Conservation (phyloP, 2,888 invertebrate species). For the Malthinus flaveolus region DNA sequence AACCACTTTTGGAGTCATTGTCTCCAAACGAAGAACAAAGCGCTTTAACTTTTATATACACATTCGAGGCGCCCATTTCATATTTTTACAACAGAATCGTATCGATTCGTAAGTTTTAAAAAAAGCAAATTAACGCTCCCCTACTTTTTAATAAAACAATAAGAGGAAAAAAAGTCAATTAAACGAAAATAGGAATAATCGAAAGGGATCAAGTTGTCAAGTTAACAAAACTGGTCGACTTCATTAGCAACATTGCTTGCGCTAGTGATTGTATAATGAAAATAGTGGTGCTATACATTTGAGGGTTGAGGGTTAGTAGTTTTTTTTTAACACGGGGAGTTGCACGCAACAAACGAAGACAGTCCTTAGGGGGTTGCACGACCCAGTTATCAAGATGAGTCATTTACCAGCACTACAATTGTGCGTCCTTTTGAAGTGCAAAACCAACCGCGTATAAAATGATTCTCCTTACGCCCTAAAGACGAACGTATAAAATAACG, state of each 20-base stretch:
- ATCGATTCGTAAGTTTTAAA: neutral
- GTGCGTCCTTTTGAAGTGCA: slow-evolving; percentile 13
- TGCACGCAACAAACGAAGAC: slow-evolving; percentile 8
- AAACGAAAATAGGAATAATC: neutral
- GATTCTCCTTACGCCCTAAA: slow-evolving; percentile 1
- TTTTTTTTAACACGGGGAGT: slow-evolving; percentile 9
- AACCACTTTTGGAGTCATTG: no score
- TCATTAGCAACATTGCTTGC: slow-evolving; percentile 14
- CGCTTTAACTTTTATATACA: neutral
- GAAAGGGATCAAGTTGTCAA: slow-evolving; percentile 4
- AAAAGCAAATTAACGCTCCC: no score
- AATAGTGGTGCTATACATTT: slow-evolving; percentile 7
- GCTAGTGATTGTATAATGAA: no score
- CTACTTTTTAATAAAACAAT: neutral
- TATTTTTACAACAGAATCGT: neutral
- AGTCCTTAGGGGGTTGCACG: slow-evolving; percentile 16
- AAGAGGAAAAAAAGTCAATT: no score
- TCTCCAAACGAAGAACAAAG: no score
- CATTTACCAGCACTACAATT: slow-evolving; percentile 5
- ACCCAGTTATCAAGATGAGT: slow-evolving; percentile 25
- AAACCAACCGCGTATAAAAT: slow-evolving; percentile 6
- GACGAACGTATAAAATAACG: neutral
- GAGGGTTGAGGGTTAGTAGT: slow-evolving; percentile 17
- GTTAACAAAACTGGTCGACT: slow-evolving; percentile 9
- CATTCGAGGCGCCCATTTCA: neutral